Base-by-base conservation (phyloP, 2,113 vertebrate species). In the Litocranius walleri region DNA sequence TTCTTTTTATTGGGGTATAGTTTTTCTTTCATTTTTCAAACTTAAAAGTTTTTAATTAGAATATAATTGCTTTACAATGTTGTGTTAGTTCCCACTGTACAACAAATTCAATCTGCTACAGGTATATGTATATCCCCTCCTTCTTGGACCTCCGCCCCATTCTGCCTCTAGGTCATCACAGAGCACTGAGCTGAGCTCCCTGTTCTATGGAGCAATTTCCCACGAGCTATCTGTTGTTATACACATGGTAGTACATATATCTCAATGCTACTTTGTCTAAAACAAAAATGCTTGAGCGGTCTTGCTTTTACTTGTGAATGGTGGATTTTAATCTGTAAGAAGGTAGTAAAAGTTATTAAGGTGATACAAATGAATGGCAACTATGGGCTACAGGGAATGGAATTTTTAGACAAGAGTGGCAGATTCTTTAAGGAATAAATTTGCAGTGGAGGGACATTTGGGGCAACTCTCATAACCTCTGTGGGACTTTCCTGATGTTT, bases 301-400 rank as follows among this genome's bases (percentile, higher is more conserved):
- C 61, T 88, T 40, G 56, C 43, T 85, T 50, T 92, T 71, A 2
- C 30, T n/a, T 33, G 12, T 81, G 61, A 56, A 11, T 64, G 27
- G 23, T 25, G 3, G 54, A 56, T 93, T 96, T 94, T 90, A 94
- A 90, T 92, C 62, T 59, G 33, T 86, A 83, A 90, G n/a, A 89
- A 90, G 36, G 43, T 78, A 86, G 87, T 89, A 78, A 82, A 87
- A 7, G 67, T 93, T 89, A 91, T 81, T 86, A 91, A 89, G n/a
- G 8, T 71, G 86, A 87, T 92, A 80, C 50, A 94, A 82, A 94
- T 83, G 45, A 93, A 96, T 77, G 36, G 19, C 48, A 93, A 74
- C n/a, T n/a, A 4, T 21, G 54, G 74, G 29, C 33, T 94, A 30
- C 29, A 97, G 82, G 8, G 85, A 88, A 90, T 78, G 54, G 74